Percentiles rank a stretch among this genome's conserved stretches.
phyloP scores from a whole-genome alignment of 2,113 vertebrate species.

The Gymnogyps californianus region DNA sequence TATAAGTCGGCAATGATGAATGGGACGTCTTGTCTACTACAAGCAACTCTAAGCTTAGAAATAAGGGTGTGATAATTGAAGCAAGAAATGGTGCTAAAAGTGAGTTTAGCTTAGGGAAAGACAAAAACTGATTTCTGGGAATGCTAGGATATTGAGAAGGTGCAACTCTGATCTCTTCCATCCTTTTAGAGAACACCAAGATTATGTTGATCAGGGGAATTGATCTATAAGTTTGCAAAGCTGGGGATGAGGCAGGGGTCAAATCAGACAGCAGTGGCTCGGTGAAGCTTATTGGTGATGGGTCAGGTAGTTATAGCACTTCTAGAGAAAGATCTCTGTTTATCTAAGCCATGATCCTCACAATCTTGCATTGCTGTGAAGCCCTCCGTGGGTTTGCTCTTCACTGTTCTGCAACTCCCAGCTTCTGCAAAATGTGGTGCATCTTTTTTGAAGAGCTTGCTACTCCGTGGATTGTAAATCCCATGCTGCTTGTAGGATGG shows the following conservation, averaged over 20 bases:
- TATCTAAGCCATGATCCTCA: background rate
- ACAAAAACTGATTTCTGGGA: background rate
- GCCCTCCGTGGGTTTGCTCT: background rate
- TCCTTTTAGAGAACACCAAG: background rate
- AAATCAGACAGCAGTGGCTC: background rate
- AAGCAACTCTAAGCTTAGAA: background rate
- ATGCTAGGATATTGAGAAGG: background rate
- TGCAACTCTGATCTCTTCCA: background rate
- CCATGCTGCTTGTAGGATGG: background rate
- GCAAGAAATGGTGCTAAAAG: background rate
- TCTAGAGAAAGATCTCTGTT: background rate
- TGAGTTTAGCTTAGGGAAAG: background rate
- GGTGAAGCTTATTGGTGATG: background rate
- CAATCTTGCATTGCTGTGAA: background rate
- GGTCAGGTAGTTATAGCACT: background rate
- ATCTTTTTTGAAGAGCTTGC: background rate
- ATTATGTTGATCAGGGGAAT: background rate
- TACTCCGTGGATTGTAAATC: background rate
- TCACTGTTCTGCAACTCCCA: background rate
- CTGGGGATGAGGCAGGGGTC: background rate
- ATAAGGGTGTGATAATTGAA: background rate
- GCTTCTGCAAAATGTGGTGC: background rate
- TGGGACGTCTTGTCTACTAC: background rate
- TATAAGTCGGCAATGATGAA: background rate
- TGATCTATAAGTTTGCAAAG: background rate